Evolutionary conservation across 2,888 invertebrate species (phyloP).

Genomic region (Pristionchus fissidentatus): DNA sequence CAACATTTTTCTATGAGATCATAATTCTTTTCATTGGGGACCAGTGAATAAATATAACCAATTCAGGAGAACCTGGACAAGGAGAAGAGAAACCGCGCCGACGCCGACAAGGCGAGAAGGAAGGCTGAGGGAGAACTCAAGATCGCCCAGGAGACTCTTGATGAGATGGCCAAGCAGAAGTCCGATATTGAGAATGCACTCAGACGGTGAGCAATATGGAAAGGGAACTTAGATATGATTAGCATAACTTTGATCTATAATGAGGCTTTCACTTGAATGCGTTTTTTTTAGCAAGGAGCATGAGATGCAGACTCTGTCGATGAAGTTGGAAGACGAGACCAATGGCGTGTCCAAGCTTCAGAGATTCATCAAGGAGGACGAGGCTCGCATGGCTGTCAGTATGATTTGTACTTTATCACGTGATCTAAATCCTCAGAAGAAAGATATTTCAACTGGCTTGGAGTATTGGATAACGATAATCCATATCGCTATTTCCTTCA

Average conservation of each 20-base stretch:
- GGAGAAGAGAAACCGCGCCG: slow-evolving; percentile 74
- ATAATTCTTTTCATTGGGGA: background rate
- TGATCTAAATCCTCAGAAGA: no score
- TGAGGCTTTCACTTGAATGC: no score
- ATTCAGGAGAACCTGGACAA: slow-evolving; percentile 72
- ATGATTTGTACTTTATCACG: background rate
- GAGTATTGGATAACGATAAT: no score
- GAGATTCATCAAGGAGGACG: slow-evolving; percentile 98
- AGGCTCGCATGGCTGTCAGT: slow-evolving; percentile 76
- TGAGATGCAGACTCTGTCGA: slow-evolving; percentile 94
- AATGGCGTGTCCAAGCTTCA: slow-evolving; percentile 95
- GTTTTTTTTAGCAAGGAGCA: slow-evolving; percentile 82
- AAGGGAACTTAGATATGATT: background rate
- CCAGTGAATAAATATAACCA: background rate
- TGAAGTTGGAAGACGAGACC: slow-evolving; percentile 98
- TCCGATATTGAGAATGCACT: slow-evolving; percentile 74
- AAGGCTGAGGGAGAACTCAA: slow-evolving; percentile 76
- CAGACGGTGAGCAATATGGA: slow-evolving; percentile 66
- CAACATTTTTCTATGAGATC: background rate
- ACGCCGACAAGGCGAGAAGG: slow-evolving; percentile 75
- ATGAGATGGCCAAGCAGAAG: slow-evolving; percentile 73
- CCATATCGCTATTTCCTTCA: no score
- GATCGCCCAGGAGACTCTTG: slow-evolving; percentile 74
- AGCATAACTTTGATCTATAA: background rate
- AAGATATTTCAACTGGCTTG: no score